Conservation (phyloP, 2,113 vertebrate genomes). For the Ictalurus punctatus region DNA sequence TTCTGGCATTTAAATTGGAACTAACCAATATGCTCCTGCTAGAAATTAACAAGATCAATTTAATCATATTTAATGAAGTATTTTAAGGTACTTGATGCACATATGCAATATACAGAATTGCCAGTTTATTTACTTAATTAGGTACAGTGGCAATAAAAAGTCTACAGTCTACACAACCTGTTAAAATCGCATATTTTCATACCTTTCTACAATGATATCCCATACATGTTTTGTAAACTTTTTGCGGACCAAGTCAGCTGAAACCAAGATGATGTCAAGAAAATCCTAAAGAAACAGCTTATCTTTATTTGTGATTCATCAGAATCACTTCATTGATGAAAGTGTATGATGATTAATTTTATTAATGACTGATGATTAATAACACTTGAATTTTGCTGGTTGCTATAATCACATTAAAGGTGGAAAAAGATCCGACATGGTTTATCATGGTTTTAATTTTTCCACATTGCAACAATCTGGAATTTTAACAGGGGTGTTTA, state of each 20-base stretch:
- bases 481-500: too few species aligned
- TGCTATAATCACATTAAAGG: too few species aligned
- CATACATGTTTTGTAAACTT: neutral
- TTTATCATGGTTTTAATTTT: too few species aligned
- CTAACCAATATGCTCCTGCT: neutral
- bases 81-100: neutral
- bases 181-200: neutral
- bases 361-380: too few species aligned
- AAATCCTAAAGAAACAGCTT: too few species aligned
- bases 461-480: too few species aligned
- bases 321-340: too few species aligned
- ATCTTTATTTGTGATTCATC: too few species aligned
- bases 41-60: constrained; percentile 10
- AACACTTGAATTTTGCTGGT: too few species aligned
- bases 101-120: neutral
- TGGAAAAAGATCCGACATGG: too few species aligned
- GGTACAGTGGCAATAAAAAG: neutral
- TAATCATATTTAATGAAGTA: neutral
- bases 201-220: neutral
- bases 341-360: too few species aligned
- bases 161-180: neutral
- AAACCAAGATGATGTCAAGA: too few species aligned
- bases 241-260: neutral
- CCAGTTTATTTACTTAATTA: neutral
- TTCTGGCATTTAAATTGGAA: neutral